A percentile compares a stretch with the other conserved stretches of the same genome.
These are phyloP conservation scores for Balearica regulorum DNA, from an alignment of 2,797 vertebrate genomes.

Conservation along the genomic window DNA sequence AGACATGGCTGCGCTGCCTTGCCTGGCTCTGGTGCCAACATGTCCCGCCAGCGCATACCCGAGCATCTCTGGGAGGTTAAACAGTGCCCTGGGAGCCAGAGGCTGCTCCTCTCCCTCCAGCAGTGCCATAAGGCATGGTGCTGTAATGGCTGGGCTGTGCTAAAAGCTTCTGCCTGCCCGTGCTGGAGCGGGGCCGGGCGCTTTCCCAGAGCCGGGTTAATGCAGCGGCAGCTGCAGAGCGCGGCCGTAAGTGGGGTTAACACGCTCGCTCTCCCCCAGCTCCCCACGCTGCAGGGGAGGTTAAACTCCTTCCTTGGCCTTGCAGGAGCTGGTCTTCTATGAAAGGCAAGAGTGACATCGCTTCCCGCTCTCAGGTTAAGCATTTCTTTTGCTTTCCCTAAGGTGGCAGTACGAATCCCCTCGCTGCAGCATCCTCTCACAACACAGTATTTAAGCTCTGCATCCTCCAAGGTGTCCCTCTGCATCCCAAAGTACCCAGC, in stretches of 20 bases:
- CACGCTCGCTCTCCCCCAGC: not conserved
- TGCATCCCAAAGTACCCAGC: not conserved
- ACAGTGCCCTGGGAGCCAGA: not conserved
- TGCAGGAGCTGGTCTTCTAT: not conserved
- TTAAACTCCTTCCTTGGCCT: conserved; percentile 6
- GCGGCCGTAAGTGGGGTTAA: not conserved
- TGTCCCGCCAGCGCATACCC: not conserved
- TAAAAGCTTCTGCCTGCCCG: conserved; percentile 5
- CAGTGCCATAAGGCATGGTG: not conserved
- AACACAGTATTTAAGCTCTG: not conserved
- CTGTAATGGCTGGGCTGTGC: not conserved
- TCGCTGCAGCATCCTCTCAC: not conserved
- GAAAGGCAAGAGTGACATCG: not conserved
- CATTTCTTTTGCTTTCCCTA: conserved; percentile 40
- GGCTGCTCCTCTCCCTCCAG: not conserved
- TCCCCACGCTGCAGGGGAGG: not conserved
- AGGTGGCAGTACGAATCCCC: conserved; percentile 33
- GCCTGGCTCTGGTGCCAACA: not conserved
- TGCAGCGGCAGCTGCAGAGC: not conserved
- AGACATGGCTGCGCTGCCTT: accelerated
- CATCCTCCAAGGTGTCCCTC: not conserved
- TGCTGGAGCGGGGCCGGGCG: not conserved
- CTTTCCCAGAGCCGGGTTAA: not conserved
- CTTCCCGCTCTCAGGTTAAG: not conserved
- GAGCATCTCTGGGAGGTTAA: not conserved